A percentile compares a stretch with the other conserved stretches of the same genome.
These are phyloP conservation scores for Tragelaphus imberbis DNA, from an alignment of 2,113 vertebrate species.

Conservation along the genomic window DNA sequence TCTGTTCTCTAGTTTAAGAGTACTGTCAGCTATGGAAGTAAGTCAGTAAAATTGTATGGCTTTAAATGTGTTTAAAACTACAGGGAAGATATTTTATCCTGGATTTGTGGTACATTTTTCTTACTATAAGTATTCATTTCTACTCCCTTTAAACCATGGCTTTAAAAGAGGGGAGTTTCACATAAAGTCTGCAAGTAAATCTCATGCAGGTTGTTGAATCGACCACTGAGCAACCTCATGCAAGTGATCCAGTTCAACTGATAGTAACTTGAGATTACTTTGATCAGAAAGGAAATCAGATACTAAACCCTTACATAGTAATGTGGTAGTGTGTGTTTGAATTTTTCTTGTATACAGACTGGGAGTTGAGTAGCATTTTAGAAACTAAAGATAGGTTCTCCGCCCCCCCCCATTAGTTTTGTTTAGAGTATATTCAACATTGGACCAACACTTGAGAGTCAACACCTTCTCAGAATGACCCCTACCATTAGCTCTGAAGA, in stretches of 20 bases:
- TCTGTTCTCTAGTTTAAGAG: neutral
- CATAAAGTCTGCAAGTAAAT: neutral
- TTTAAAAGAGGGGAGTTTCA: neutral
- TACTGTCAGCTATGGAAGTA: neutral
- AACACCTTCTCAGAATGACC: neutral
- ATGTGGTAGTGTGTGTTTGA: neutral
- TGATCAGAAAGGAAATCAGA: slow-evolving; percentile 12
- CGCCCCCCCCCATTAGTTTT: neutral
- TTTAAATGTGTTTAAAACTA: slow-evolving; percentile 33
- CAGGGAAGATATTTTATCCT: slow-evolving; percentile 28
- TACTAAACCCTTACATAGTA: neutral
- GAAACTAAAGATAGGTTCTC: neutral
- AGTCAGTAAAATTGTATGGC: neutral
- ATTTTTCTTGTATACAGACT: neutral
- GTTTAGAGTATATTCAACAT: neutral
- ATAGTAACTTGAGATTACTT: neutral
- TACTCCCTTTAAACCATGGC: neutral
- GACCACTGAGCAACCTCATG: neutral
- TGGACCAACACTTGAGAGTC: neutral
- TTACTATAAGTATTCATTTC: slow-evolving; percentile 30
- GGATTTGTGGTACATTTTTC: slow-evolving; percentile 20
- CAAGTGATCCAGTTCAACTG: neutral
- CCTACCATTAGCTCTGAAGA: neutral
- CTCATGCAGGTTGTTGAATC: neutral
- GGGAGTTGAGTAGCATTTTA: neutral